These are phyloP conservation scores for Diplolepis rosae DNA, from an alignment of 2,888 invertebrate species.

Conservation along the genomic window DNA sequence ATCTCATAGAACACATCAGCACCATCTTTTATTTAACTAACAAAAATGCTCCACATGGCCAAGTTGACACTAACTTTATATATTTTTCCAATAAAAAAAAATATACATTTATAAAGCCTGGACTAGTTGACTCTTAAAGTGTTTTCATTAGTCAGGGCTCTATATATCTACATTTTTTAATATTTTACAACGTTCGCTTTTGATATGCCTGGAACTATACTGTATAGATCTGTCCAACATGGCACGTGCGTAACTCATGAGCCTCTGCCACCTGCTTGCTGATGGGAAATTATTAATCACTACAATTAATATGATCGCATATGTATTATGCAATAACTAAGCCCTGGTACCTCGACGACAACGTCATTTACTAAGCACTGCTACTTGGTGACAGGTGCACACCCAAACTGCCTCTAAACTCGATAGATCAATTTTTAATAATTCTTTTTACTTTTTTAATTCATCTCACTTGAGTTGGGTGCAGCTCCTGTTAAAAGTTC, in stretches of 20 bases:
- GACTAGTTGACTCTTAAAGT: too few relatives aligned
- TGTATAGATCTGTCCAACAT: constrained; percentile 63
- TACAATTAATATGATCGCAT: constrained; percentile 54
- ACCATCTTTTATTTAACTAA: constrained; percentile 67
- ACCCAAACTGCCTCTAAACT: constrained; percentile 65
- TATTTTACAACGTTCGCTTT: constrained; percentile 63
- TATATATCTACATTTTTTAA: constrained; percentile 44
- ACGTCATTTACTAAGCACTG: constrained; percentile 62
- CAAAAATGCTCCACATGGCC: constrained; percentile 73
- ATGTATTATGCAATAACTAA: constrained; percentile 42
- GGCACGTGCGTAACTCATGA: constrained; percentile 68
- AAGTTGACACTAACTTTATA: constrained; percentile 72
- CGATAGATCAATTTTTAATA: background rate
- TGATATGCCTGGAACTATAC: constrained; percentile 68
- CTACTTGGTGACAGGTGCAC: constrained; percentile 72
- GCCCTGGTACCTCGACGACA: constrained; percentile 42
- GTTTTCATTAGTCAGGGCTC: too few relatives aligned
- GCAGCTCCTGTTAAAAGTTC: constrained; percentile 16
- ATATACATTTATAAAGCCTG: constrained; percentile 22
- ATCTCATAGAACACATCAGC: constrained; percentile 66
- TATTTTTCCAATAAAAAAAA: constrained; percentile 25
- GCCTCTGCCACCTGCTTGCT: constrained; percentile 71
- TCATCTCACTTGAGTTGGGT: constrained; percentile 6
- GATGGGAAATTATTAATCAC: constrained; percentile 67
- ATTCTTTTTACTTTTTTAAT: background rate